Base-by-base conservation (phyloP, 2,888 invertebrate species). In the Drosophila suboccidentalis region DNA sequence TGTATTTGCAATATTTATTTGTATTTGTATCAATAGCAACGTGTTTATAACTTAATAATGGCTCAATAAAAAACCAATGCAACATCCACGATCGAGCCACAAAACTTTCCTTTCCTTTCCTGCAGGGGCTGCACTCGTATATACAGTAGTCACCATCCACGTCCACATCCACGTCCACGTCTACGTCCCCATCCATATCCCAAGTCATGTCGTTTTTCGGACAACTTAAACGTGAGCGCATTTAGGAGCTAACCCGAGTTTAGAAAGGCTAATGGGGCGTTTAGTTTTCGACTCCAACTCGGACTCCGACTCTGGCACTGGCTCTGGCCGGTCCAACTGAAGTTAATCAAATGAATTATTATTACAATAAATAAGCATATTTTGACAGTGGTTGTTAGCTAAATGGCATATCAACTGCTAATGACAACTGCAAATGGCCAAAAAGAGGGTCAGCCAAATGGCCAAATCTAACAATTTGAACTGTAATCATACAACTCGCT, bases 31-130 rank as follows among this genome's bases (percentile, higher is more conserved):
- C 88, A 87, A 89, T 85, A 86, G 75, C 83, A 81, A 76, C 89
- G 77, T 87, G 87, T 88, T 87, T 87, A 87, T 87, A 87, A 87
- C 87, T 87, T 88, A 87, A 87, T 87, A 87, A 87, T 90, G 87
- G 90, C 86, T 86, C 90, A 90, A 87, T 87, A 87, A 87, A 87
- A 89, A 76, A 85, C 82, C 55, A 64, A 64, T 71, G 51, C 80
- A 61, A 66, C 63, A 72, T 55, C 54, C 62, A 77, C 69, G 62
- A 77, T 43, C 62, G 50, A n/a, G 32, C 51, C 53, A 61, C 36
- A 58, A 70, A 68, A 86, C 83, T 83, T 82, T 82, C 85, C 77
- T 67, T 82, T 87, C 72, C 75, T 63, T 82, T 72, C 65, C 81
- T 87, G 66, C 86, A 58, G 78, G 54, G 63, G 59, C 58, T 53